Percentiles rank a stretch among this genome's conserved stretches.
phyloP scores from a whole-genome alignment of 1,140 invertebrate genomes.

The Drosophila mauritiana region DNA sequence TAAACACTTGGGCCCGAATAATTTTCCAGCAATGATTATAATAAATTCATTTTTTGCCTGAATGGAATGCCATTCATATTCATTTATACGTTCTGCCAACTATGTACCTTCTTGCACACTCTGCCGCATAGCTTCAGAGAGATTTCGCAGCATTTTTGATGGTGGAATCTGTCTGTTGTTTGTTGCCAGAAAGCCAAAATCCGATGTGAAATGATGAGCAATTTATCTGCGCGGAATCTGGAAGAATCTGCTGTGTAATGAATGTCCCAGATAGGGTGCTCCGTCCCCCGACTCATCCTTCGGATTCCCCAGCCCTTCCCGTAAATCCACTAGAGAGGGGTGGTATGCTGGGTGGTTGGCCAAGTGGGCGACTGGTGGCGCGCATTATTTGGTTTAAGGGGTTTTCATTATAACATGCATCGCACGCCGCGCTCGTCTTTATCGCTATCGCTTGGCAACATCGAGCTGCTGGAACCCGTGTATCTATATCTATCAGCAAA shows the following conservation, averaged over 20 bases:
- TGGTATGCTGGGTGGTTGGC: background rate
- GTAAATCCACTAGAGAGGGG: background rate
- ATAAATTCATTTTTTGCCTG: slow-evolving; percentile 25
- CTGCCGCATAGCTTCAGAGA: slow-evolving; percentile 12
- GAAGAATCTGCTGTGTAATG: slow-evolving; percentile 77
- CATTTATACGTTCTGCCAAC: slow-evolving; percentile 27
- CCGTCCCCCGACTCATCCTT: slow-evolving; percentile 3
- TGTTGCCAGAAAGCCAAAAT: slow-evolving; percentile 59
- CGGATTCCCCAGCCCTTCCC: background rate
- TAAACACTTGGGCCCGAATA: slow-evolving; percentile 10
- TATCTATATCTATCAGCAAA: slow-evolving; percentile 40
- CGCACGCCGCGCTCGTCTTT: slow-evolving; percentile 71
- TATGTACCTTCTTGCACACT: background rate
- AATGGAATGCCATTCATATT: slow-evolving; percentile 46
- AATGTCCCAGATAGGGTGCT: slow-evolving; percentile 58
- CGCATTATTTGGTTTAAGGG: slow-evolving; percentile 81
- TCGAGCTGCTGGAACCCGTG: slow-evolving; percentile 57
- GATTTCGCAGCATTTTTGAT: slow-evolving; percentile 23
- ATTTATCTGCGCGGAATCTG: slow-evolving; percentile 76
- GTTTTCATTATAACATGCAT: slow-evolving; percentile 82
- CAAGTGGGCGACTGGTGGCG: slow-evolving; percentile 3
- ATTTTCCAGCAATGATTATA: slow-evolving; percentile 17
- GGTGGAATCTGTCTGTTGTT: slow-evolving; percentile 27
- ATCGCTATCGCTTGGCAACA: slow-evolving; percentile 72
- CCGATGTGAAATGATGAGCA: slow-evolving; percentile 80